These are phyloP conservation scores for Lepus americanus DNA, from an alignment of 2,113 vertebrate species.

Conservation along the genomic window DNA sequence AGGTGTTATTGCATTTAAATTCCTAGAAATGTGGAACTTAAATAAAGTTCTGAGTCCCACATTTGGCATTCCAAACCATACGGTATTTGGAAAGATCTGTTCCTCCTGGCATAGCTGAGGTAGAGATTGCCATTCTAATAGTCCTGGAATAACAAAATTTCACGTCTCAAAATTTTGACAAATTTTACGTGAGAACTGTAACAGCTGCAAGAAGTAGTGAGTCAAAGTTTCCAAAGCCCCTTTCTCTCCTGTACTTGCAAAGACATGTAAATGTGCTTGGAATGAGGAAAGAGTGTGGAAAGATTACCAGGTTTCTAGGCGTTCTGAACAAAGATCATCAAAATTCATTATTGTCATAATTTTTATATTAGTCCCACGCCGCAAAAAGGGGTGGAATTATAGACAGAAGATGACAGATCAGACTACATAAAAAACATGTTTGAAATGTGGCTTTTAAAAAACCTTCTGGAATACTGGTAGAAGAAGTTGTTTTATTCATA, in stretches of 20 bases:
- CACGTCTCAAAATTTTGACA: slow-evolving; percentile 70
- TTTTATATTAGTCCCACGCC: slow-evolving; percentile 49
- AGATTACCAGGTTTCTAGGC: not conserved
- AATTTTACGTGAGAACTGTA: slow-evolving; percentile 67
- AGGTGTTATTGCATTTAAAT: slow-evolving; percentile 56
- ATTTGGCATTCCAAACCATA: slow-evolving; percentile 54
- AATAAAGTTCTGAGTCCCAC: slow-evolving; percentile 29
- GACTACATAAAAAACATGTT: slow-evolving; percentile 19
- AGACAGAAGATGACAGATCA: not conserved
- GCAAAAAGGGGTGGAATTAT: slow-evolving; percentile 2
- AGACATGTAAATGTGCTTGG: slow-evolving; percentile 46
- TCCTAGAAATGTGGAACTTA: slow-evolving; percentile 68
- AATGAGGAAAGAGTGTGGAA: slow-evolving; percentile 23
- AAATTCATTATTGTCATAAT: slow-evolving; percentile 55
- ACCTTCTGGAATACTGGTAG: not conserved
- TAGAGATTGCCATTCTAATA: slow-evolving; percentile 48
- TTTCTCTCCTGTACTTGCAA: slow-evolving; percentile 1
- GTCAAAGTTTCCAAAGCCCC: slow-evolving; percentile 71
- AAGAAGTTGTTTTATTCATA: slow-evolving; percentile 32
- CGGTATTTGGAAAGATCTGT: slow-evolving; percentile 53
- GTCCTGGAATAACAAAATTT: slow-evolving; percentile 68
- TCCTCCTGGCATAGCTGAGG: slow-evolving; percentile 51
- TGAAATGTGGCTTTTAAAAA: slow-evolving; percentile 60
- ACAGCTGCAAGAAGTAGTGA: slow-evolving; percentile 71
- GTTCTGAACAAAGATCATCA: slow-evolving; percentile 30